Evolutionary conservation across 2,113 vertebrate species (phyloP).

Genomic region (Phylloscopus trochilus): DNA sequence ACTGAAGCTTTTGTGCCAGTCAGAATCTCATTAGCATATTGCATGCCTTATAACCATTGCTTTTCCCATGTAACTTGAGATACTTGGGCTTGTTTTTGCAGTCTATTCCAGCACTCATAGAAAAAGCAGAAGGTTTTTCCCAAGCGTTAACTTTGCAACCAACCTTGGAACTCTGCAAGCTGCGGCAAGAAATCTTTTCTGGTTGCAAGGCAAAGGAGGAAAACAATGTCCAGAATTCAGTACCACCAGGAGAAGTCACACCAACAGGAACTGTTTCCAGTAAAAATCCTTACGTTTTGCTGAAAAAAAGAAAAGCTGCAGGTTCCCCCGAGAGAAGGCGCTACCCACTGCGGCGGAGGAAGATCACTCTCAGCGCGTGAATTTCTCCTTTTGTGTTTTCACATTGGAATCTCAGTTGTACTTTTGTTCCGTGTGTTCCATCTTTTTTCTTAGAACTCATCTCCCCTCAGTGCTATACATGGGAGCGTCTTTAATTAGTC

Average conservation of each 20-base stretch:
- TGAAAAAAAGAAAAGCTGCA: constrained; percentile 47
- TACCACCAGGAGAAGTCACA: constrained; percentile 59
- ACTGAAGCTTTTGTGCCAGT: neutral
- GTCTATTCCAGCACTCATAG: constrained; percentile 79
- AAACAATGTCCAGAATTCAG: neutral
- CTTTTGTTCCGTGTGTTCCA: neutral
- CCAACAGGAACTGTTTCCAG: constrained; percentile 30
- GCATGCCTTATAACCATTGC: neutral
- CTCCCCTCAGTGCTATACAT: neutral
- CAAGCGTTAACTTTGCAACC: constrained; percentile 78
- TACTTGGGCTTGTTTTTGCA: constrained; percentile 53
- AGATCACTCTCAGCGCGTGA: constrained; percentile 42
- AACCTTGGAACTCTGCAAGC: constrained; percentile 68
- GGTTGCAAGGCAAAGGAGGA: neutral
- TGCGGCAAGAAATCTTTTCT: constrained; percentile 75
- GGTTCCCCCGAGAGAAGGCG: constrained; percentile 17
- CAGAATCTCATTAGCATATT: neutral
- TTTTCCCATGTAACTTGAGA: neutral
- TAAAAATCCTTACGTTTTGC: constrained; percentile 10
- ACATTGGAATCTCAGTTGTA: neutral
- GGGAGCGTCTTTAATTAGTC: neutral
- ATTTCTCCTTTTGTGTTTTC: neutral
- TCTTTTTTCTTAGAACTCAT: neutral
- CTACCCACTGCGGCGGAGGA: constrained; percentile 67
- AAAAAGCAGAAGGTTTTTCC: constrained; percentile 83